Conservation (phyloP, 2,113 vertebrate genomes). For the Apistogramma diplotaenia region DNA sequence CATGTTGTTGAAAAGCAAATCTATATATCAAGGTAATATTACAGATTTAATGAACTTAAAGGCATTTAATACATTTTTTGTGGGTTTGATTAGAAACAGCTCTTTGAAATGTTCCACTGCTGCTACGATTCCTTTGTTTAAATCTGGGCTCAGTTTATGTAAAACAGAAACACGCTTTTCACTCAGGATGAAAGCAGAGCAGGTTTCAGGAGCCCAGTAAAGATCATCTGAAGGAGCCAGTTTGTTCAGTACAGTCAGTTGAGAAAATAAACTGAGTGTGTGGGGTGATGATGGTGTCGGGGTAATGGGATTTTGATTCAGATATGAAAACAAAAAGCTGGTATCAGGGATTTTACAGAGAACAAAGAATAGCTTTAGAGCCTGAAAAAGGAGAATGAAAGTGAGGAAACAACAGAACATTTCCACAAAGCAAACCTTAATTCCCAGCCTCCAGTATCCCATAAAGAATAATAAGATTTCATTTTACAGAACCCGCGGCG, state of each 20-base stretch:
- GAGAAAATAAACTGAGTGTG: conserved; percentile 88
- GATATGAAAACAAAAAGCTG: conserved; percentile 57
- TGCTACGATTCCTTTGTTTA: not conserved
- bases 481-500: conserved; percentile 44
- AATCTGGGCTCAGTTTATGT: not conserved
- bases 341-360: conserved; percentile 62
- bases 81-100: not conserved
- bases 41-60: too few species aligned
- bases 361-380: conserved; percentile 78
- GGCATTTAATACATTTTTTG: not conserved
- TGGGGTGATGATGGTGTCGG: conserved; percentile 41
- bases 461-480: conserved; percentile 26
- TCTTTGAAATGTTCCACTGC: not conserved
- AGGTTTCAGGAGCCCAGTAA: conserved; percentile 91
- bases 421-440: conserved; percentile 50
- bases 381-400: not conserved
- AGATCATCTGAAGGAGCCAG: conserved; percentile 89
- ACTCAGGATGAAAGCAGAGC: conserved; percentile 61
- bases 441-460: not conserved
- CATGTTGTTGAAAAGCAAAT: not conserved
- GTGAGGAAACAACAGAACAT: conserved; percentile 4
- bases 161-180: conserved; percentile 13
- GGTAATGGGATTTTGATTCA: conserved; percentile 46
- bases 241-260: conserved; percentile 89
- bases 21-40: not conserved